Evolutionary conservation across 2,797 vertebrate species (phyloP).

Genomic region (Sebastes minor): DNA sequence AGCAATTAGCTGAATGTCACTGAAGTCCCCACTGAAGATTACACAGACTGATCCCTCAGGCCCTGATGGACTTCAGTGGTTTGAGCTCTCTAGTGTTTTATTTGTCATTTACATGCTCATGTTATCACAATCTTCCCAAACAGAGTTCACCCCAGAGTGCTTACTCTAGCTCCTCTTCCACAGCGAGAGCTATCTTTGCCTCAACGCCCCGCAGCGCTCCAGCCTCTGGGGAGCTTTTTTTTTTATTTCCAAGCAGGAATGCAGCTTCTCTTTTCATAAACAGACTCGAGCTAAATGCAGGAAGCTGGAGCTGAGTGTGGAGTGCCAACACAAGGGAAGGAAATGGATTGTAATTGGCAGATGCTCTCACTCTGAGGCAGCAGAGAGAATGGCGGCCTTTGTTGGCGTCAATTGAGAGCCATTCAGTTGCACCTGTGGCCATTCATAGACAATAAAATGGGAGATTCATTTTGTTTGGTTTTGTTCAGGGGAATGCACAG

Average conservation of each 20-base stretch:
- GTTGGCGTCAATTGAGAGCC: background rate
- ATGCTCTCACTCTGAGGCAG: background rate
- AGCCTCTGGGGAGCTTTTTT: background rate
- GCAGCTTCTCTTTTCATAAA: slow-evolving; percentile 15
- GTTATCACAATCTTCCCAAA: background rate
- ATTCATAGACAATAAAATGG: background rate
- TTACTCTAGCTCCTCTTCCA: background rate
- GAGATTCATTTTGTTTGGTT: background rate
- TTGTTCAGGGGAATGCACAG: slow-evolving; percentile 3
- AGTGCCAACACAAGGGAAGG: slow-evolving; percentile 3
- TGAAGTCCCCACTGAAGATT: background rate
- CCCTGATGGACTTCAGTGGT: background rate
- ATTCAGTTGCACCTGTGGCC: slow-evolving; percentile 55
- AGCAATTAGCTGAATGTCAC: background rate
- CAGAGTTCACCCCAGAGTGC: background rate
- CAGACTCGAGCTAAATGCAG: slow-evolving; percentile 23
- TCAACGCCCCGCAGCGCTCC: background rate
- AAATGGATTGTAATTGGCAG: slow-evolving; percentile 37
- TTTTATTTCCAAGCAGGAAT: slow-evolving; percentile 8
- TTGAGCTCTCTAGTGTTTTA: background rate
- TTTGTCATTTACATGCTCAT: background rate
- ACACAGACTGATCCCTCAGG: background rate
- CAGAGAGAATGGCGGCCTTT: background rate
- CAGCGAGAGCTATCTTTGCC: background rate
- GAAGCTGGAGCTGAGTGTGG: slow-evolving; percentile 6